Evolutionary conservation across 2,113 vertebrate genomes (phyloP), one percentile per base, ranked within the genome.

Genomic region (Vireo altiloquus): DNA sequence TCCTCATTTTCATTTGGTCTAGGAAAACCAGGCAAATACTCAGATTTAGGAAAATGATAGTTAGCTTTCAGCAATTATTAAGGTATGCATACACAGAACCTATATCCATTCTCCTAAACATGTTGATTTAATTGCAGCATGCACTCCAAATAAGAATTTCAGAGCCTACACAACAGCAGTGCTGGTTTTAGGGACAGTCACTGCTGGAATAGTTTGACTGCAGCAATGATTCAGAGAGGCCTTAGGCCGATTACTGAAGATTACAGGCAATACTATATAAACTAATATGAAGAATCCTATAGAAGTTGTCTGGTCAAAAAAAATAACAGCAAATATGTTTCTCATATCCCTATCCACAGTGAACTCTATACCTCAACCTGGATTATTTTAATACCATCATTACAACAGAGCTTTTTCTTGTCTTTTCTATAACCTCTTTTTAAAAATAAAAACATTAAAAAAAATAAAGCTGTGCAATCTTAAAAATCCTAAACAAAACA

Each of bases 1-100:
- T 98, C 98, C 81, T 98, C 98, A 0, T 79, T 94, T 87, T 98
- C 98, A 94, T 95, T 97, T 86, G 98, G 97, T 94, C 98, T 99
- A 94, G 64, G 21, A 53, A 86, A 82, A 61, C 47, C 23, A 70
- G 60, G 64, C 22, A 88, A 65, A 79, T 11, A 46, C 8, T 17
- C 28, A 28, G 3, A 56, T 30, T 87, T 42, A 65, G 66, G 59
- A 82, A 44, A 76, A 66, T 16, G 35, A 44, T 1, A 27, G 56
- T 37, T 78, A 17, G 20, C 46, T 91, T 89, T 72, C 66, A 85
- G 39, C 40, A 89, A 13, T 59, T 61, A 54, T 35, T 79, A 54
- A 74, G 15, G 49, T 35, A 61, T 6, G 16, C 2, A 3, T 9
- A 70, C 13, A 65, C 19, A 83, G 35, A 90, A 71, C 1, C 4